Evolutionary conservation across 2,113 vertebrate genomes (phyloP).

Genomic region (Girardinichthys multiradiatus): DNA sequence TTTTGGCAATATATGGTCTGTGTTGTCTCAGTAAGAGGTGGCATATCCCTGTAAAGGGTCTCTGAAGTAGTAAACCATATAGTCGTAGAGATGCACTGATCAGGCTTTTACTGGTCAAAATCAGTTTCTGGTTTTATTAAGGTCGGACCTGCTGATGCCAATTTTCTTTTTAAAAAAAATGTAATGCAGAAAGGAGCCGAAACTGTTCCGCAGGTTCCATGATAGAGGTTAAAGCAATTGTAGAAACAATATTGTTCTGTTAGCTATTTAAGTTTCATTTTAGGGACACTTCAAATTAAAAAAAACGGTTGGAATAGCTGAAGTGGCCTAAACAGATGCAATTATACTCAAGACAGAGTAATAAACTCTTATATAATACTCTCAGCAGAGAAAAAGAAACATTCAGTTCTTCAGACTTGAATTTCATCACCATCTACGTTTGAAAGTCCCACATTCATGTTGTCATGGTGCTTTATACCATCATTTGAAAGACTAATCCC

Average conservation of each 20-base stretch:
- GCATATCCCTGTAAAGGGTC: not conserved
- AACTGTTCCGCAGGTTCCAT: too few species aligned
- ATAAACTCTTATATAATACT: not conserved
- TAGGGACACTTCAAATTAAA: too few species aligned
- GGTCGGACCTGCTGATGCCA: too few species aligned
- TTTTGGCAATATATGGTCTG: conserved; percentile 2
- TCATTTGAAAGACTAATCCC: too few species aligned
- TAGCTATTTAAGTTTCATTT: too few species aligned
- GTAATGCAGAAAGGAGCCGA: not conserved
- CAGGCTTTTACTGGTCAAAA: not conserved
- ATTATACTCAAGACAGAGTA: not conserved
- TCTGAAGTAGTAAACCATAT: not conserved
- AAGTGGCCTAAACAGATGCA: not conserved
- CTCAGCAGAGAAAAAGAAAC: not conserved
- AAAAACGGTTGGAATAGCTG: not conserved
- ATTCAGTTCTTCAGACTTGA: not conserved
- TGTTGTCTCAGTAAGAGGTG: not conserved
- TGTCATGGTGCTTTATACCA: not conserved
- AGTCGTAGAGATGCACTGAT: too few species aligned
- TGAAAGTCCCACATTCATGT: not conserved
- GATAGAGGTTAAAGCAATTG: too few species aligned
- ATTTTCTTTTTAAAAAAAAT: too few species aligned
- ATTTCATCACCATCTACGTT: not conserved
- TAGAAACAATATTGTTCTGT: too few species aligned
- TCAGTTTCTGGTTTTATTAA: not conserved